phyloP scores from a whole-genome alignment of 2,888 invertebrate species.

The Rhyacophila evoluta region DNA sequence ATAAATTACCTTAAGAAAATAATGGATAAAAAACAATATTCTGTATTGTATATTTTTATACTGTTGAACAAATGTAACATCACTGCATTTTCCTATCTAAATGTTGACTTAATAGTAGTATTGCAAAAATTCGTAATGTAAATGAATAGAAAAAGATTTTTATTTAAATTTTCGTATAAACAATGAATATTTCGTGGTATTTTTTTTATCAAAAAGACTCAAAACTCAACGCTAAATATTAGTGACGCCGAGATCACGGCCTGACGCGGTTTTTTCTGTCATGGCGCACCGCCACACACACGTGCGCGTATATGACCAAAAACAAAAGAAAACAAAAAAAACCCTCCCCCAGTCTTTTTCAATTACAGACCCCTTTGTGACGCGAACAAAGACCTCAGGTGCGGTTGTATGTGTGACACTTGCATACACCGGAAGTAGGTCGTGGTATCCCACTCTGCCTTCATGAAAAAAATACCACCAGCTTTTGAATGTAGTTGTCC shows the following conservation, averaged over 20 bases:
- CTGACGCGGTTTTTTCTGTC: constrained; percentile 42
- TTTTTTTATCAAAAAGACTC: no score
- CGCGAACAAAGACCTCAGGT: constrained; percentile 40
- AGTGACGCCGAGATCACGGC: constrained; percentile 43
- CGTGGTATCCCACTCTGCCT: neutral
- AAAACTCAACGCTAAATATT: no score
- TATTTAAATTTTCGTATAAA: no score
- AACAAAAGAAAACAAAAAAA: constrained; percentile 26
- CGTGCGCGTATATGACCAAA: neutral
- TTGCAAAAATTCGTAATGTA: no score
- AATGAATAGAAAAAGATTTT: no score
- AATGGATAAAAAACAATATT: no score
- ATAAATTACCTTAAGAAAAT: no score
- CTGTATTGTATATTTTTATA: no score
- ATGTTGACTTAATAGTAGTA: no score
- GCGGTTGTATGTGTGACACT: neutral
- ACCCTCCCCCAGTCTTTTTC: constrained; percentile 42
- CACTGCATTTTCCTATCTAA: no score
- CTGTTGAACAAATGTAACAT: no score
- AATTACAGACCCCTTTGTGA: constrained; percentile 50
- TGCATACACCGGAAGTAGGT: constrained; percentile 1
- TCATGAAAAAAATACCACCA: neutral
- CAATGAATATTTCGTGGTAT: no score
- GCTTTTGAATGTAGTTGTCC: neutral
- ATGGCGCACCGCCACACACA: constrained; percentile 30